Base-by-base conservation (phyloP, 2,888 invertebrate genomes). In the Cephus pulcher region DNA sequence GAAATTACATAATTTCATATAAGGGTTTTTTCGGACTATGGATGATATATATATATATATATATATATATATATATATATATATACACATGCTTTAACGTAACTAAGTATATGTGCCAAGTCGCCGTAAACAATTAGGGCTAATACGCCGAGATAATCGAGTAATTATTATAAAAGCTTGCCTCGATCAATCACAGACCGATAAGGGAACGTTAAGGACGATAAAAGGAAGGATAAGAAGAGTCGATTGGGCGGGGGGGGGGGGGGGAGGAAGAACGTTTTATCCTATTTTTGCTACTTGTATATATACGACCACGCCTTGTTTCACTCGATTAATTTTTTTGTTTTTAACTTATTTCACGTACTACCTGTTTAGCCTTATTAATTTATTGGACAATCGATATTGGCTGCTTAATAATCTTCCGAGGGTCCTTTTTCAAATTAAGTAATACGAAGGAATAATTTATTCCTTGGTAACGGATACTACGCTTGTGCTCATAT, bases 111-210 rank as follows among this genome's bases (percentile, higher is more conserved):
- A 40, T 40, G 40, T 78, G 79, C 80, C 79, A 86, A 89, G 87
- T 88, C 86, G 83, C 85, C 80, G 83, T 81, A 84, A 86, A 86
- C 86, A 85, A 87, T 88, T 87, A 86, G 83, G 84, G 81, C 84
- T 86, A 87, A 88, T 89, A 87, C 81, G 80, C 80, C 40, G 40
- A 80, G 84, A 85, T 87, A 86, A 88, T 88, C 86, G 86, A 85
- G 87, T 86, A 90, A 91, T 91, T 89, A 90, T 89, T 89, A 86
- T 91, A 89, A 91, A 89, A 90, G 90, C 90, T 80, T 80, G 71
- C 79, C 80, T 84, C 88, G 87, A 91, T 90, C 90, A 90, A 90
- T 90, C 90, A 90, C 88, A 77, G 78, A 78, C 78, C 83, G 88
- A 88, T 89, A 88, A 87, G 84, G 75, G 40, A 40, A 40, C 40